Evolutionary conservation across 2,888 invertebrate species (phyloP).

Genomic region (Brachyopa scutellaris): DNA sequence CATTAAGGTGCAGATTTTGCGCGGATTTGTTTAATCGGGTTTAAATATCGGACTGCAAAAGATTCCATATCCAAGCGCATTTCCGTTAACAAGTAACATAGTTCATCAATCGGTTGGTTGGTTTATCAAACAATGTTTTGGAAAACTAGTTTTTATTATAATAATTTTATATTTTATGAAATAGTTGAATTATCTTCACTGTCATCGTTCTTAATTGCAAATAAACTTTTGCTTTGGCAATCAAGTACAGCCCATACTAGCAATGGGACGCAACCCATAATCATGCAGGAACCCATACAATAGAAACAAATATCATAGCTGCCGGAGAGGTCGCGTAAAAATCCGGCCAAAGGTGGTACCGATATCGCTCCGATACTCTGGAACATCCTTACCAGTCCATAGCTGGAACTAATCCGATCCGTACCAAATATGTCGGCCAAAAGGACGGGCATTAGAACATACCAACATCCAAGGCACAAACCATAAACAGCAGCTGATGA

Average conservation of each 20-base stretch:
- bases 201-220: constrained; percentile 77
- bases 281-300: constrained; percentile 90
- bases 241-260: constrained; percentile 82
- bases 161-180: constrained; percentile 74
- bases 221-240: constrained; percentile 77
- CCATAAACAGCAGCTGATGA: constrained; percentile 87
- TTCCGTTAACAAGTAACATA: too few species aligned
- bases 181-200: constrained; percentile 78
- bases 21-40: too few species aligned
- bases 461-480: constrained; percentile 89
- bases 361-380: constrained; percentile 89
- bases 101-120: background rate
- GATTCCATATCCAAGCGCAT: too few species aligned
- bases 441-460: constrained; percentile 88
- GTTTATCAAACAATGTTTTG: background rate
- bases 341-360: constrained; percentile 88
- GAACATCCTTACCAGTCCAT: constrained; percentile 89
- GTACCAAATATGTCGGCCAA: constrained; percentile 89
- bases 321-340: constrained; percentile 87
- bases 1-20: too few species aligned
- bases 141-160: background rate
- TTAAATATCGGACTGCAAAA: too few species aligned
- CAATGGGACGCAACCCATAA: constrained; percentile 86
- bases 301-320: constrained; percentile 88
- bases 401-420: constrained; percentile 88